Percentiles rank a stretch among this genome's conserved stretches.
phyloP scores from a whole-genome alignment of 1,140 invertebrate genomes.

The Gryllus bimaculatus region DNA sequence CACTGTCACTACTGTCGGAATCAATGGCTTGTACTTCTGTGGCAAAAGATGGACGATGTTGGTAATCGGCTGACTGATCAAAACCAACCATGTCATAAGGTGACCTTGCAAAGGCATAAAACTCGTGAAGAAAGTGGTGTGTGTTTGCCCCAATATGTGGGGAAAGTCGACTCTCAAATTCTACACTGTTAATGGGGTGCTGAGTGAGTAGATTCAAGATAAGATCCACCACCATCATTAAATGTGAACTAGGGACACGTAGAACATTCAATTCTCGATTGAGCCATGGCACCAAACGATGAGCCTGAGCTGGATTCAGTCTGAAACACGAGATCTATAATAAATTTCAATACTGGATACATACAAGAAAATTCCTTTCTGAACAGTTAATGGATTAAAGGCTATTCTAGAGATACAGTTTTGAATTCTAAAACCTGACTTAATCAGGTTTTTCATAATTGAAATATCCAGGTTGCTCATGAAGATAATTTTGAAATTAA shows the following conservation, averaged over 20 bases:
- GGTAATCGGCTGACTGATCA: constrained; percentile 44
- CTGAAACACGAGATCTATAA: constrained; percentile 39
- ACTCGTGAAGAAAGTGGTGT: constrained; percentile 81
- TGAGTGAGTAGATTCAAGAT: constrained; percentile 58
- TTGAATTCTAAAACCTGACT: too few relatives aligned
- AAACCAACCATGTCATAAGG: constrained; percentile 69
- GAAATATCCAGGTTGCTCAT: too few relatives aligned
- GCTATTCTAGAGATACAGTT: too few relatives aligned
- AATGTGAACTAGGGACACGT: not conserved
- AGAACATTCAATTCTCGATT: constrained; percentile 70
- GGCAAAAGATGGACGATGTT: not conserved
- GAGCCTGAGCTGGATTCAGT: constrained; percentile 64
- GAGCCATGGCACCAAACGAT: constrained; percentile 78
- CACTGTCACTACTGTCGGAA: constrained; percentile 10
- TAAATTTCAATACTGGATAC: too few relatives aligned
- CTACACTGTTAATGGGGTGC: constrained; percentile 59
- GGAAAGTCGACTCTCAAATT: constrained; percentile 54
- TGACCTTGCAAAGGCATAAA: constrained; percentile 75
- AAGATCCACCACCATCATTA: constrained; percentile 32
- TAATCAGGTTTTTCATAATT: too few relatives aligned
- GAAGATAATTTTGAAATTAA: too few relatives aligned
- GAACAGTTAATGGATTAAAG: too few relatives aligned
- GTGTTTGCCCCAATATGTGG: constrained; percentile 50
- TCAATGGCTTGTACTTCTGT: not conserved
- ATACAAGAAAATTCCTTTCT: too few relatives aligned